phyloP scores from a whole-genome alignment of 2,888 invertebrate genomes.

The Oscheius sp. region DNA sequence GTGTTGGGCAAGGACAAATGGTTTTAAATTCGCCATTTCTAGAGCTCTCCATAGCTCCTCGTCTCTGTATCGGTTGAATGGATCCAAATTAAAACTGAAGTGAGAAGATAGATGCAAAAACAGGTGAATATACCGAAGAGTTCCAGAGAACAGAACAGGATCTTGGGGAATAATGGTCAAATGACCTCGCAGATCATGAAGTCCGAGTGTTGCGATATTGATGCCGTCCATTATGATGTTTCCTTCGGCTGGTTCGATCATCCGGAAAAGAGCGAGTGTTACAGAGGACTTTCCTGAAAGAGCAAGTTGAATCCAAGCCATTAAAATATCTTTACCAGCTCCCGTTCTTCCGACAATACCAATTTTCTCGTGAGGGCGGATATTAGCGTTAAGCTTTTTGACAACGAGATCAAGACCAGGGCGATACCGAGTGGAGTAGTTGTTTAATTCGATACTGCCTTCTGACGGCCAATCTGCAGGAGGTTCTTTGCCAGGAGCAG shows the following conservation, averaged over 20 bases:
- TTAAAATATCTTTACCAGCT: constrained; percentile 56
- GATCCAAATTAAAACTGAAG: constrained; percentile 92
- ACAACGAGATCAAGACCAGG: constrained; percentile 81
- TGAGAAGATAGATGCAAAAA: not conserved
- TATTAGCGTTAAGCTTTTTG: constrained; percentile 77
- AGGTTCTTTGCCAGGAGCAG: constrained; percentile 76
- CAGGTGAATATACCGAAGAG: constrained; percentile 49
- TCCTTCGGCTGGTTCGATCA: constrained; percentile 72
- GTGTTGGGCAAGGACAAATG: constrained; percentile 81
- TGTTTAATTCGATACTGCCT: constrained; percentile 85
- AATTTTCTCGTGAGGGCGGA: constrained; percentile 78
- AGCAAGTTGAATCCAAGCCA: not conserved
- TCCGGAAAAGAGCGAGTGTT: constrained; percentile 72
- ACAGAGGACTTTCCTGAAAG: constrained; percentile 69
- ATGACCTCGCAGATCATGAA: constrained; percentile 86
- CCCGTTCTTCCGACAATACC: constrained; percentile 75
- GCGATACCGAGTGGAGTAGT: constrained; percentile 87
- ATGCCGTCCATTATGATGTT: constrained; percentile 71
- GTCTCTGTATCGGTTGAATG: constrained; percentile 84
- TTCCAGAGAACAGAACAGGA: constrained; percentile 74
- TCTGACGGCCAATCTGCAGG: constrained; percentile 84
- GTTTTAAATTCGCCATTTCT: constrained; percentile 88
- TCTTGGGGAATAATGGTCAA: constrained; percentile 83
- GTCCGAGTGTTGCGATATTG: constrained; percentile 82
- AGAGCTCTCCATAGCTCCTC: constrained; percentile 88